Evolutionary conservation across 2,888 invertebrate genomes (phyloP), one percentile per base, ranked within the genome.

Genomic region (Rhaphigaster nebulosa): DNA sequence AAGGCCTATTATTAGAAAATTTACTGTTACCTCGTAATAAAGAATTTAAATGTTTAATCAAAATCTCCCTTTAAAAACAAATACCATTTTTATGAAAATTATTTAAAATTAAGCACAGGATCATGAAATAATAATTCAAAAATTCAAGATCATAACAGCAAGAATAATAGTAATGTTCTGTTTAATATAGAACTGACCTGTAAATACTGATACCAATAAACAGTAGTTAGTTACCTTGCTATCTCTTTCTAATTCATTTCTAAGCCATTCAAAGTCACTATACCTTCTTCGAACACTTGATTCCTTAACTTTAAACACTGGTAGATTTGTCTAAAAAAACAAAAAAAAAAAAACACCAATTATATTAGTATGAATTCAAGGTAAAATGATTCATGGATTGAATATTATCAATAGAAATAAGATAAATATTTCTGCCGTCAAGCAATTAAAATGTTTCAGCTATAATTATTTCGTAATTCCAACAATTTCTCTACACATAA

Each of bases 191-290:
- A 45, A 52, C 1, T 26, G n/a, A 87, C 3, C 26, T 26, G 20
- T 41, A 4, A 45, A 15, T 45, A 34, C 2, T 87, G 2, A 41
- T 13, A 41, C 3, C 41, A 12, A 12, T 41, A 13, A 50, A 91
- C 26, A 45, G 54, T 89, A 91, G 52, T n/a, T 56, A 54, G 8
- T 23, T 94, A 98, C 98, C 96, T 99, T 99, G 94, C 99, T 99
- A 94, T 99, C 99, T 94, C 99, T 95, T 95, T 99, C 99, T 93
- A 99, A 94, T 95, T 99, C 99, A 94, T 98, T 98, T 94, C 99
- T 96, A 92, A 99, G 95, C 99, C 99, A 99, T 95, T 99, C 99
- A 94, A 99, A 99, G 94, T 99, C 99, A 94, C 99, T 99, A 95
- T 99, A 99, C 94, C 99, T 96, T 93, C 99, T 96, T 93, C 99